phyloP scores from a whole-genome alignment of 2,797 vertebrate species.

The Chiroxiphia lanceolata region DNA sequence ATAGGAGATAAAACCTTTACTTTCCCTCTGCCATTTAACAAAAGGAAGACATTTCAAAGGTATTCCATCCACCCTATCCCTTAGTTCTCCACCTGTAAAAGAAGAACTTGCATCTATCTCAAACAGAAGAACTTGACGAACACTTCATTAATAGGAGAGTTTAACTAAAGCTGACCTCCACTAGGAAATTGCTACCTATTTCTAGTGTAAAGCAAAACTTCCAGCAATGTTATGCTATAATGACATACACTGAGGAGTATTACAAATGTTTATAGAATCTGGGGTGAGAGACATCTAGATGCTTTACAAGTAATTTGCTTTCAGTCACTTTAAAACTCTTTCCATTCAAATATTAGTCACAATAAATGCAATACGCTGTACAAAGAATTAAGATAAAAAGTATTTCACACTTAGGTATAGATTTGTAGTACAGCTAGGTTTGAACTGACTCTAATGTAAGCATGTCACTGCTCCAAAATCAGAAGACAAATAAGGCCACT shows the following conservation, averaged over 20 bases:
- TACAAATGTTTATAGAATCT: neutral
- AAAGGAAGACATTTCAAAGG: neutral
- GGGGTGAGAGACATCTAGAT: neutral
- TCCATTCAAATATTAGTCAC: neutral
- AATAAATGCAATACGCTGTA: neutral
- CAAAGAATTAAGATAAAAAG: neutral
- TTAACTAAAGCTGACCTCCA: neutral
- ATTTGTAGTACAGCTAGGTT: neutral
- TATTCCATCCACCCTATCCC: fast-evolving
- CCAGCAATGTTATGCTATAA: neutral
- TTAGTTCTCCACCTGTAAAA: neutral
- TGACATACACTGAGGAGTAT: neutral
- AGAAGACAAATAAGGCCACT: neutral
- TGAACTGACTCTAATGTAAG: neutral
- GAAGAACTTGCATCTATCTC: neutral
- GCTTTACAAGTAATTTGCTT: neutral
- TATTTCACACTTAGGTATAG: neutral
- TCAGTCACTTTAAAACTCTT: neutral
- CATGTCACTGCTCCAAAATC: neutral
- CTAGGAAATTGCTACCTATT: neutral
- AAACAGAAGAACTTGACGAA: neutral
- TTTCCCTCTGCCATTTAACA: neutral
- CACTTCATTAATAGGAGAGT: neutral
- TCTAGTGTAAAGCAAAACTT: neutral
- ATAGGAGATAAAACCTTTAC: neutral